A percentile compares a stretch with the other conserved stretches of the same genome.
phyloP scores from a whole-genome alignment of 2,113 vertebrate genomes.

The Crotalus helleri region DNA sequence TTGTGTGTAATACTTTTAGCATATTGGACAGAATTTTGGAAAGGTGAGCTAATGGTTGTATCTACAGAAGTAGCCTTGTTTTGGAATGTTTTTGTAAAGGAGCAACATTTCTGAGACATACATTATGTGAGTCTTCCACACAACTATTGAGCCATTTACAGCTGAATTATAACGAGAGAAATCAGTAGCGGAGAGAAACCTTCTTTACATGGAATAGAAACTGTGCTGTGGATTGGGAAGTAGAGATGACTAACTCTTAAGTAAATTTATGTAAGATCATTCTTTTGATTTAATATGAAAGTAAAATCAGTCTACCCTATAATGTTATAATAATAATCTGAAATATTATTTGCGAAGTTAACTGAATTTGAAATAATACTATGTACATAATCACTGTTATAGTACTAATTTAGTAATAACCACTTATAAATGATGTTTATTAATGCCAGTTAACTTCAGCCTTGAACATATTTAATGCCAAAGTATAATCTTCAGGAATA shows the following conservation, averaged over 20 bases:
- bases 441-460: accelerated
- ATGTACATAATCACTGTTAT: not conserved
- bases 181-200: not conserved
- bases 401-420: not conserved
- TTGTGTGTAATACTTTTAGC: not conserved
- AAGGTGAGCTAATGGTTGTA: not conserved
- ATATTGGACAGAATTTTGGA: not conserved
- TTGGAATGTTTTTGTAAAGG: not conserved
- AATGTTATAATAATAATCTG: not conserved
- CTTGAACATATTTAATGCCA: accelerated
- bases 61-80: not conserved
- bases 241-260: not conserved
- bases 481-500: not conserved
- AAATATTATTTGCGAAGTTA: not conserved
- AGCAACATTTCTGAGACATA: not conserved
- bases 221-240: not conserved
- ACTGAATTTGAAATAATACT: not conserved
- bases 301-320: not conserved
- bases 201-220: not conserved
- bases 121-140: not conserved
- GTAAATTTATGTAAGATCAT: not conserved
- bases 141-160: not conserved
- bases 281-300: not conserved
- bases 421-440: not conserved
- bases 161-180: not conserved